Conservation (phyloP, 2,797 vertebrate species). For the Otolemur crassicaudatus region DNA sequence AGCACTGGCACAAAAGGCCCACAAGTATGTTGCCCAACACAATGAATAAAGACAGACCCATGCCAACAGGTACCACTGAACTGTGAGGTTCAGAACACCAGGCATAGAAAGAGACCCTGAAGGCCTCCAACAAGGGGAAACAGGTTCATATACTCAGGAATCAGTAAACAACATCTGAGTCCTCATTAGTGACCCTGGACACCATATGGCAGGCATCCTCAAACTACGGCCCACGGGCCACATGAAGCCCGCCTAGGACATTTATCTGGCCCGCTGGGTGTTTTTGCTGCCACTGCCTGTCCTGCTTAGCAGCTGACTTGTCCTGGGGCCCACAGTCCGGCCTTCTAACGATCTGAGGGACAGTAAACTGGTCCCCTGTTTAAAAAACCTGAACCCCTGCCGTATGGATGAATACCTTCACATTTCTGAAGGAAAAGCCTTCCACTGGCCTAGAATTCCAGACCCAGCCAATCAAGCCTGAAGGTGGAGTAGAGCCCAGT, state of each 20-base stretch:
- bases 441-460: background rate
- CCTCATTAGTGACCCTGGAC: background rate
- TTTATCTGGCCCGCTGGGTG: no score
- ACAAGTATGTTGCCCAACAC: background rate
- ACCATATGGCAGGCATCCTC: background rate
- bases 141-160: background rate
- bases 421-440: background rate
- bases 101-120: background rate
- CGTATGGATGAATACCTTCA: background rate
- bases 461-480: background rate
- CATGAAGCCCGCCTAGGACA: no score
- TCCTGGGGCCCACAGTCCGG: no score
- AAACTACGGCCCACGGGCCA: no score
- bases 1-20: background rate
- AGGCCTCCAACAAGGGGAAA: background rate
- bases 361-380: no score
- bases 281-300: no score
- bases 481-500: background rate
- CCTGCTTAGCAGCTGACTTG: no score
- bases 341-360: no score
- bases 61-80: background rate
- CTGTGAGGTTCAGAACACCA: background rate
- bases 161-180: background rate
- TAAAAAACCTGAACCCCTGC: no score
- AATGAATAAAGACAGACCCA: background rate